Conservation (phyloP, 2,888 invertebrate species). For the Dromius quadrimaculatus region DNA sequence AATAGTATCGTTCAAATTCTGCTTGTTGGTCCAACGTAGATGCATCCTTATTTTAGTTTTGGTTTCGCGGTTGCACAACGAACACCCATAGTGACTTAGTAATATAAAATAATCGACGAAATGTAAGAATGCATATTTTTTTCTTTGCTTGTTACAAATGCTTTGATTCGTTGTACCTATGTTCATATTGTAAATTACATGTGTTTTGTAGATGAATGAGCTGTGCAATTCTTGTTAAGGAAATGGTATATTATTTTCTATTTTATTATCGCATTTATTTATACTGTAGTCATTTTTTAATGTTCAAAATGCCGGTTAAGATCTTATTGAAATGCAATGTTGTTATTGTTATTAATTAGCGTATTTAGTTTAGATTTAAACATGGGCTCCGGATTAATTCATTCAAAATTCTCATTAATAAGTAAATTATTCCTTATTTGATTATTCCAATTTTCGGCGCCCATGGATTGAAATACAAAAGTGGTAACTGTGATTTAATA, state of each 20-base stretch:
- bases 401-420: neutral
- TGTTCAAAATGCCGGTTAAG: conserved; percentile 42
- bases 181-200: conserved; percentile 42
- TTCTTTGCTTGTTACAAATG: conserved; percentile 27
- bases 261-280: conserved; percentile 44
- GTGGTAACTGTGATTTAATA: conserved; percentile 40
- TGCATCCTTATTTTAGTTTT: too few species aligned
- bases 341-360: conserved; percentile 39
- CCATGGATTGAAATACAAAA: conserved; percentile 17
- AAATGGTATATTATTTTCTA: conserved; percentile 46
- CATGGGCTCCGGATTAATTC: conserved; percentile 5
- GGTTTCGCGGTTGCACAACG: conserved; percentile 34
- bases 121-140: conserved; percentile 2
- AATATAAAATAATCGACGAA: too few species aligned
- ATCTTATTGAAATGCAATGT: conserved; percentile 23
- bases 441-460: neutral
- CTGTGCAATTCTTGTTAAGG: conserved; percentile 47
- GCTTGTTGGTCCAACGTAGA: too few species aligned
- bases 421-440: conserved; percentile 3
- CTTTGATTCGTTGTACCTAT: conserved; percentile 46
- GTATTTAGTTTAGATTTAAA: conserved; percentile 36
- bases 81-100: conserved; percentile 20
- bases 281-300: conserved; percentile 44
- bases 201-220: conserved; percentile 35
- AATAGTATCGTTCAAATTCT: too few species aligned